phyloP scores from a whole-genome alignment of 2,888 invertebrate species.

The Synanthedon tipuliformis region DNA sequence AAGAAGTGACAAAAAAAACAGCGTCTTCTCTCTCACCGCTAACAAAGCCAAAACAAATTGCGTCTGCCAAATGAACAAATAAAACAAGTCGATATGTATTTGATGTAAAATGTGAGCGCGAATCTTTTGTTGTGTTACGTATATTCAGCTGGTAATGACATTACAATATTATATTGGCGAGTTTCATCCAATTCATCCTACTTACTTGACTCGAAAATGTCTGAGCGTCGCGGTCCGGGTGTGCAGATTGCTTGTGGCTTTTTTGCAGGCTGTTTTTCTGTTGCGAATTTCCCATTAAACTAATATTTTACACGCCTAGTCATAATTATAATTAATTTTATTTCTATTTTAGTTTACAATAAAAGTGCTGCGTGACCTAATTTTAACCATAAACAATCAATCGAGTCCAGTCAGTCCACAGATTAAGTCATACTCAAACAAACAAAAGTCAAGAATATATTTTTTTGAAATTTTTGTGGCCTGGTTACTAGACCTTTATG shows the following conservation, averaged over 20 bases:
- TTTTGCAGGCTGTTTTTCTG: constrained; percentile 39
- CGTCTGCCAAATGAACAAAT: neutral
- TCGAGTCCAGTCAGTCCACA: neutral
- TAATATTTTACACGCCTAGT: constrained; percentile 16
- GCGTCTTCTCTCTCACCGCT: neutral
- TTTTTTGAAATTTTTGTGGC: too few species aligned
- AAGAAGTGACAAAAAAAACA: constrained; percentile 18
- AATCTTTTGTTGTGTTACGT: constrained; percentile 45
- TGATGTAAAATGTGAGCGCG: constrained; percentile 21
- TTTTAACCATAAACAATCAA: constrained; percentile 12
- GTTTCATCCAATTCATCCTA: constrained; percentile 43
- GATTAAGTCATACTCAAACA: too few species aligned
- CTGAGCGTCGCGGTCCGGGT: constrained; percentile 47
- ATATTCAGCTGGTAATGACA: constrained; percentile 68
- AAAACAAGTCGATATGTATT: neutral
- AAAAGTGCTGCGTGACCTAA: constrained; percentile 11
- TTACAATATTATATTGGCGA: constrained; percentile 32
- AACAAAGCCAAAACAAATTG: neutral
- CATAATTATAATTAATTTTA: constrained; percentile 6
- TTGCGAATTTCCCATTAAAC: constrained; percentile 64
- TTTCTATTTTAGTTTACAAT: constrained; percentile 5
- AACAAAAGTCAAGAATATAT: too few species aligned
- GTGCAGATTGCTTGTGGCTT: constrained; percentile 36
- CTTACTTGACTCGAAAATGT: constrained; percentile 61
- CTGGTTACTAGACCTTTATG: too few species aligned